Percentiles rank a stretch among this genome's conserved stretches.
phyloP scores from a whole-genome alignment of 2,888 invertebrate genomes.

The Sinohyriopsis cumingii region DNA sequence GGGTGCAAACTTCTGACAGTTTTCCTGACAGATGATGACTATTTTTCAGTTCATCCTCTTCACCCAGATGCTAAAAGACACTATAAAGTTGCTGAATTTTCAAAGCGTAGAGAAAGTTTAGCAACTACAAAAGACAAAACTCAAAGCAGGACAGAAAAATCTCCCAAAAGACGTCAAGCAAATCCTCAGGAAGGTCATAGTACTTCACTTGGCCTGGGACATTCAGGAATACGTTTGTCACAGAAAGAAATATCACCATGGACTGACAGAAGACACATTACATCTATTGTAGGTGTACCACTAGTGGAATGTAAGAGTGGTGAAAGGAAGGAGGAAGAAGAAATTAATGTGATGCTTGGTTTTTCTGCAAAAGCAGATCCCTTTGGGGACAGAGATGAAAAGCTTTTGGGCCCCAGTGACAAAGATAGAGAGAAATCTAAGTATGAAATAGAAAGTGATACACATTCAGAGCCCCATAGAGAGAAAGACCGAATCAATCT shows the following conservation, averaged over 20 bases:
- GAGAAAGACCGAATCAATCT: neutral
- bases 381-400: conserved; percentile 9
- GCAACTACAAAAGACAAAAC: neutral
- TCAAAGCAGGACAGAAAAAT: neutral
- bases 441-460: no score
- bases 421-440: no score
- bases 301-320: conserved; percentile 30
- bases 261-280: no score
- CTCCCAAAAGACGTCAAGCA: conserved; percentile 3
- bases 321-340: conserved; percentile 3
- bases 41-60: conserved; percentile 23
- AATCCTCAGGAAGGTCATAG: no score
- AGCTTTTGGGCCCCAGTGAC: neutral
- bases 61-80: conserved; percentile 25
- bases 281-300: conserved; percentile 16
- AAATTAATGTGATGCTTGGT: neutral
- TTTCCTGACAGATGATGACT: conserved; percentile 80
- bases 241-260: no score
- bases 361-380: conserved; percentile 5
- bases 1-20: conserved; percentile 87
- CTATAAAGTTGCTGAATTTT: conserved; percentile 34
- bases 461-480: neutral
- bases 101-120: conserved; percentile 13
- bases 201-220: no score
- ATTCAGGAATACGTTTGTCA: no score